Base-by-base conservation (phyloP, 2,113 vertebrate genomes). In the Hippocampus mohnikei region DNA sequence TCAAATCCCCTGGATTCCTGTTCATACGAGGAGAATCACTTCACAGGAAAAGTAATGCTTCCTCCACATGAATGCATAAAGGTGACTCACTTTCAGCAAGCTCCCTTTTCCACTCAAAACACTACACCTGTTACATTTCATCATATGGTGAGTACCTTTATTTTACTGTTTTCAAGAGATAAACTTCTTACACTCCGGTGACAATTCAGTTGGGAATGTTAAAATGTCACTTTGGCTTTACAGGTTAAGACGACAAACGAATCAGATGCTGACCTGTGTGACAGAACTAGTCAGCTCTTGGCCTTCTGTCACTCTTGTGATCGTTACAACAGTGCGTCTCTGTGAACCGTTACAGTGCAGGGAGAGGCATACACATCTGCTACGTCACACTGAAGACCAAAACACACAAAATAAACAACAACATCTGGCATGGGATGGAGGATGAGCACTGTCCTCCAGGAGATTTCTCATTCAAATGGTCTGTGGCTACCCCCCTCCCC, bases 401-500 rank as follows among this genome's bases (percentile, higher is more conserved):
- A 77, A 71, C 29, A 71, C 53, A 67, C 27, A 42, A 15, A 27
- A 15, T 48, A 71, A 66, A 71, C 71, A 81, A 76, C 69, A 65
- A 77, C 74, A 85, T 84, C 77, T 83, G 76, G 75, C 68, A 64
- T 5, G 18, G 29, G 59, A 61, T 61, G 59, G 76, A 58, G 62
- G 71, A 78, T 65, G 77, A 69, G 40, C 56, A 66, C 58, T 60
- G 70, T 80, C 75, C 78, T 69, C 61, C 55, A 50, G 70, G 48
- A 79, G 74, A 72, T 75, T 70, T 72, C 72, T 62, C 61, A 73
- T 21, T 81, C 78, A 81, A 66, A 76, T 62, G n/a, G 76, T 73
- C 75, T 83, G 77, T 29, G 70, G 66, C 84, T 81, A 73, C 3
- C 76, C 83, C 85, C 83, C 81, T 71, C 82, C 63, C 55, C 71